Base-by-base conservation (phyloP, 2,888 invertebrate genomes). In the Epinotia demarniana region DNA sequence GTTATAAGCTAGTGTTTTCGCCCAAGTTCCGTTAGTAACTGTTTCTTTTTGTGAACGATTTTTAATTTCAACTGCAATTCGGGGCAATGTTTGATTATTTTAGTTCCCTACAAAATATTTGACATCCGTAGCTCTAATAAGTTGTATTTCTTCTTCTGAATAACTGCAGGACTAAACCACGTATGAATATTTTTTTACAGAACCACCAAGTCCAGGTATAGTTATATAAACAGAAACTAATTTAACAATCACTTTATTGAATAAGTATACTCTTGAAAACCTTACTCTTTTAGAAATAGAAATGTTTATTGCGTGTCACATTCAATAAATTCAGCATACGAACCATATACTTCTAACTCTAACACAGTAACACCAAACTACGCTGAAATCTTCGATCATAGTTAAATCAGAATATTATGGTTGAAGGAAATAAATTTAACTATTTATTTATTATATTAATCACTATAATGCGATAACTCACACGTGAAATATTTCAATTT, bases 111-210 rank as follows among this genome's bases (percentile, higher is more conserved):
- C 53, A 53, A 53, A 53, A 53, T n/a, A n/a, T 53, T n/a, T 53
- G 53, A 8, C 53, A 6, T n/a, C 53, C 5, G 16, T 49, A 13
- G 5, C 5, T 49, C 16, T 16, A 49, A 49, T 49, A 49, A 49
- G n/a, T 53, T 53, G 6, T 53, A n/a, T 49, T 16, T 16, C 53
- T n/a, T 8, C 2, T 53, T 53, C n/a, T 53, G 1, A n/a, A n/a
- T 13, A 53, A 53, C 53, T 53, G 53, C 53, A n/a, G n/a, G n/a
- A 53, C 16, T 53, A 53, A 49, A 49, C 8, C 53, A 53, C 53
- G 8, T n/a, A 53, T 53, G 53, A 53, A 53, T 53, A 53, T 53
- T 53, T n/a, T 53, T 53, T 53, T 53, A 53, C 53, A 53, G 53
- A 3, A 6, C 2, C n/a, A 53, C 53, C 53, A 1, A 53, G 4